These are phyloP conservation scores for Panthera tigris DNA, from an alignment of 2,113 vertebrate species.

Conservation along the genomic window DNA sequence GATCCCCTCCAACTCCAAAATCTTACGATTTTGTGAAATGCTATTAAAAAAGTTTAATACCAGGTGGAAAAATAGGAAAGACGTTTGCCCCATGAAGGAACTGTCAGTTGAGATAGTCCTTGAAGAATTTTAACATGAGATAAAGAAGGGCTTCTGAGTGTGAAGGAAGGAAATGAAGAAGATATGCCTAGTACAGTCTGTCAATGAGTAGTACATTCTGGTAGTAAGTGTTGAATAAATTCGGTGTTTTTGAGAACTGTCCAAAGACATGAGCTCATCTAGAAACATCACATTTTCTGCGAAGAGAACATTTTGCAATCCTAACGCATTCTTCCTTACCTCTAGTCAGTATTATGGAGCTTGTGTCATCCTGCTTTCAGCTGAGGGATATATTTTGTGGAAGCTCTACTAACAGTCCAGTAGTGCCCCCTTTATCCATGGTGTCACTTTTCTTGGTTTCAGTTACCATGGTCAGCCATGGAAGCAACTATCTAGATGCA, in stretches of 20 bases:
- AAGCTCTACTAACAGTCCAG: neutral
- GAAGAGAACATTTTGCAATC: neutral
- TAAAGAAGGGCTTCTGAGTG: neutral
- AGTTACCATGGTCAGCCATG: neutral
- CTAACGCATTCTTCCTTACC: neutral
- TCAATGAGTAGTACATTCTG: neutral
- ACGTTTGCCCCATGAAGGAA: neutral
- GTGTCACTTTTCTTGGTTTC: neutral
- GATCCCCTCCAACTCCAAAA: neutral
- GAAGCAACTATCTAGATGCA: neutral
- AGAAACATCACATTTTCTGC: neutral
- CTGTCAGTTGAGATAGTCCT: neutral
- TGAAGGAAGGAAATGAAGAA: neutral
- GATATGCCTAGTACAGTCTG: neutral
- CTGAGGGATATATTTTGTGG: slow-evolving; percentile 30
- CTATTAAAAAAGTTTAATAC: neutral
- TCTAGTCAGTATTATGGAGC: neutral
- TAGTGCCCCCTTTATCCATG: neutral
- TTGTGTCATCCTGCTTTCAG: neutral
- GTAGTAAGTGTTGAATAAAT: neutral
- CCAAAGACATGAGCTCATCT: neutral
- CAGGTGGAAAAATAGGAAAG: slow-evolving; percentile 3
- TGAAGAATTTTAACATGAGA: slow-evolving; percentile 39
- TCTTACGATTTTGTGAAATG: slow-evolving; percentile 34
- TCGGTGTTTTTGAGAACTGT: neutral